Percentiles rank a stretch among this genome's conserved stretches.
phyloP scores from a whole-genome alignment of 2,888 invertebrate species.

The Odontocolon sp. region DNA sequence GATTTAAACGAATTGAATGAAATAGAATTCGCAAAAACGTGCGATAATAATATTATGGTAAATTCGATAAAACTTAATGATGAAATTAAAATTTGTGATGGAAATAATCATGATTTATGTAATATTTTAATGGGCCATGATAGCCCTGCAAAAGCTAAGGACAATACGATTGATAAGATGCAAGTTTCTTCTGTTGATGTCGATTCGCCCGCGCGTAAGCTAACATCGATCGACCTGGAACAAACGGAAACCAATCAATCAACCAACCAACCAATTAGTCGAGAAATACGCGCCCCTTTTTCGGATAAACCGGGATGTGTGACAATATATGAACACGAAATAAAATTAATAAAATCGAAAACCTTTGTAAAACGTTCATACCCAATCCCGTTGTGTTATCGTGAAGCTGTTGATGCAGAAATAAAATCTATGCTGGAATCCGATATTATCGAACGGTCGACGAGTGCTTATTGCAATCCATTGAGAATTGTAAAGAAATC shows the following conservation, averaged over 20 bases:
- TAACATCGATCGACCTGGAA: constrained; percentile 1
- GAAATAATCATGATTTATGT: too few relatives aligned
- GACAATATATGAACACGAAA: constrained; percentile 63
- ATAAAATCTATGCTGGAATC: constrained; percentile 64
- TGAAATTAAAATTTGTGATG: too few relatives aligned
- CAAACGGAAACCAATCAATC: neutral
- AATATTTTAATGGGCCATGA: too few relatives aligned
- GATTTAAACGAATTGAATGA: too few relatives aligned
- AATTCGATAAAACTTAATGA: too few relatives aligned
- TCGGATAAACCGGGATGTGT: constrained; percentile 63
- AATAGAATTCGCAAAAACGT: neutral
- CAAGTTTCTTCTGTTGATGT: constrained; percentile 4
- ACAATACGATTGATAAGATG: neutral
- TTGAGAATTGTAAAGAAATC: constrained; percentile 68
- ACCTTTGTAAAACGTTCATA: constrained; percentile 65
- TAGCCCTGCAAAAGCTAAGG: too few relatives aligned
- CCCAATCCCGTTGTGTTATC: constrained; percentile 66
- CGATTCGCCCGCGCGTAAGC: constrained; percentile 15
- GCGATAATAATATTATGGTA: neutral
- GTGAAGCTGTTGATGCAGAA: constrained; percentile 62
- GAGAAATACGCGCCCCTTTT: constrained; percentile 50
- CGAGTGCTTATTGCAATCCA: constrained; percentile 67
- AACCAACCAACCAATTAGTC: neutral
- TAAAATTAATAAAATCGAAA: constrained; percentile 61
- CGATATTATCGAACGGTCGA: constrained; percentile 67